Conservation (phyloP, 2,797 vertebrate genomes). For the Xerus rutilus region DNA sequence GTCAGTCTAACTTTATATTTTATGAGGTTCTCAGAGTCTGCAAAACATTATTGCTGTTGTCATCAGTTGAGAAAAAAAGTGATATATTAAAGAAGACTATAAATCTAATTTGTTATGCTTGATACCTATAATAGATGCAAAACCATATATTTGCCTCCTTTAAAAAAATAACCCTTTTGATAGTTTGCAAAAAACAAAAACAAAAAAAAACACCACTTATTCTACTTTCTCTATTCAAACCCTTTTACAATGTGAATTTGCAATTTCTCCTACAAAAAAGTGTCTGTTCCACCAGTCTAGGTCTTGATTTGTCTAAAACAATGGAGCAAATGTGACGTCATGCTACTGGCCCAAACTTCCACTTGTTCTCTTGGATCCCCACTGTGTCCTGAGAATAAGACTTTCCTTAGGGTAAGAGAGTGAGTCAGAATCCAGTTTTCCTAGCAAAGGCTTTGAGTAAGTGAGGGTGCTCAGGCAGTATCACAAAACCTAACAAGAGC, state of each 20-base stretch:
- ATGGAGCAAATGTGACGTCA: not conserved
- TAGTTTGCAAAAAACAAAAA: slow-evolving; percentile 36
- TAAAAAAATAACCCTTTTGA: not conserved
- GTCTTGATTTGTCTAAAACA: not conserved
- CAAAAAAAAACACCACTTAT: not conserved
- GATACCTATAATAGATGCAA: slow-evolving; percentile 36
- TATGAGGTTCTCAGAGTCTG: slow-evolving; percentile 69
- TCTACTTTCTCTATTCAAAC: not conserved
- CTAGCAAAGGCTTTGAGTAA: not conserved
- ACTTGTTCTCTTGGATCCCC: not conserved
- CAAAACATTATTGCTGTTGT: slow-evolving; percentile 69
- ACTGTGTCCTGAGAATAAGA: not conserved
- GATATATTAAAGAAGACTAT: slow-evolving; percentile 63
- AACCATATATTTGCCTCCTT: slow-evolving; percentile 24
- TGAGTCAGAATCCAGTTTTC: not conserved
- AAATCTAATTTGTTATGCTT: slow-evolving; percentile 59
- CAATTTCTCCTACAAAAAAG: not conserved
- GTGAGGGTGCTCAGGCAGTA: not conserved
- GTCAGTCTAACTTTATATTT: slow-evolving; percentile 71
- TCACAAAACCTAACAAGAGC: not conserved
- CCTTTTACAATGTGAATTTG: not conserved
- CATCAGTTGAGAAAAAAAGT: slow-evolving; percentile 49
- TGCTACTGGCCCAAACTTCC: not conserved
- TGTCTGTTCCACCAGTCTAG: not conserved
- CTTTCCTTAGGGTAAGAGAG: not conserved